A percentile compares a stretch with the other conserved stretches of the same genome.
Conservation (phyloP, 2,113 vertebrate genomes). For the Tinamus guttatus region DNA sequence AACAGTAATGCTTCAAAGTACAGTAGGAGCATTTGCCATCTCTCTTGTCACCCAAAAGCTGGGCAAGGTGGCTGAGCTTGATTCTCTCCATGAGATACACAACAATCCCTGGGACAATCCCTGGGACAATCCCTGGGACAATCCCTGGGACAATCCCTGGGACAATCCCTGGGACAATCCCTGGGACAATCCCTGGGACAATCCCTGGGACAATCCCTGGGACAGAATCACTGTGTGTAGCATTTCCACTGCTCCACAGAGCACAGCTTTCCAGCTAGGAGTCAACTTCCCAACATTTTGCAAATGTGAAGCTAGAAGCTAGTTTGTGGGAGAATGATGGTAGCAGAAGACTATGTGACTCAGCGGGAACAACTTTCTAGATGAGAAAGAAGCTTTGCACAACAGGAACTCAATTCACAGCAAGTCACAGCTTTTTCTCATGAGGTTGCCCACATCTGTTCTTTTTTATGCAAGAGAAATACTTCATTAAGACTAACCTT, state of each 20-base stretch:
- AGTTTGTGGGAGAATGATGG: neutral
- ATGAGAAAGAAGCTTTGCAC: constrained; percentile 36
- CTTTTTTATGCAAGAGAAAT: constrained; percentile 48
- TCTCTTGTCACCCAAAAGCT: neutral
- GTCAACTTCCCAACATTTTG: neutral
- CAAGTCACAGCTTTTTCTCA: constrained; percentile 50
- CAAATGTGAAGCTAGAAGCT: constrained; percentile 19
- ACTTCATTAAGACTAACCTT: constrained; percentile 55
- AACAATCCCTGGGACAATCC: neutral
- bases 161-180: too few species aligned
- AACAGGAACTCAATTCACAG: constrained; percentile 25
- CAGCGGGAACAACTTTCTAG: neutral
- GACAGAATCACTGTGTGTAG: neutral
- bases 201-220: neutral
- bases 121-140: too few species aligned
- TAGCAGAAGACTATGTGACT: constrained; percentile 44
- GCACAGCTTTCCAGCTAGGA: neutral
- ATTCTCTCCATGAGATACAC: neutral
- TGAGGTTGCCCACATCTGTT: constrained; percentile 63
- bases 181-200: too few species aligned
- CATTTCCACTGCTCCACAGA: neutral
- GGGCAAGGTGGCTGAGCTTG: neutral
- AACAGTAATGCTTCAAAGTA: neutral
- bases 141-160: too few species aligned
- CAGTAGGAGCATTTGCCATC: neutral